Conservation (phyloP, 2,888 invertebrate genomes). For the Drosophila stalkeri region DNA sequence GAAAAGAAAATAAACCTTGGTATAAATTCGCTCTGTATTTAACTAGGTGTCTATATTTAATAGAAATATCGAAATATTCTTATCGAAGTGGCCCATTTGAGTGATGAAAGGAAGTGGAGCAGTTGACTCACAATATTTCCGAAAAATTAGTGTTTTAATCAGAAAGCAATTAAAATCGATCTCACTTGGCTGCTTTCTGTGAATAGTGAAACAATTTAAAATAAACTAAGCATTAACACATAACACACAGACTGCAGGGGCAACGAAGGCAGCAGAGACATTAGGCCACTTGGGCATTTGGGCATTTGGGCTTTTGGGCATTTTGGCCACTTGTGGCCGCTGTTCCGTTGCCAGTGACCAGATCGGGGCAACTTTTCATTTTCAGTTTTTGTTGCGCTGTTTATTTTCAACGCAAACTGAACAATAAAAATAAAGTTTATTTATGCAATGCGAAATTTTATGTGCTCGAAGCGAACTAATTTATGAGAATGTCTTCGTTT, state of each 20-base stretch:
- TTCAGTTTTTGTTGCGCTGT: conserved; percentile 27
- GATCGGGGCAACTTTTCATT: conserved; percentile 49
- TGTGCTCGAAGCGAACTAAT: conserved; percentile 56
- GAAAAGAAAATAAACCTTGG: neutral
- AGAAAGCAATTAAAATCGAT: conserved; percentile 17
- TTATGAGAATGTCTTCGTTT: conserved; percentile 57
- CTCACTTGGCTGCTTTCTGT: conserved; percentile 15
- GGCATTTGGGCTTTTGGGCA: neutral
- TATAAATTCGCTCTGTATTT: neutral
- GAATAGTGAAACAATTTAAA: conserved; percentile 32
- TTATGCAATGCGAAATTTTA: conserved; percentile 65
- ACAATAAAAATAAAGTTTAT: conserved; percentile 70
- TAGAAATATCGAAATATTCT: neutral
- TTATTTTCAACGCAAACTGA: conserved; percentile 59
- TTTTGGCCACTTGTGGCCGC: conserved; percentile 62
- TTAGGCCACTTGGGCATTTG: conserved; percentile 11
- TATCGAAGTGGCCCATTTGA: neutral
- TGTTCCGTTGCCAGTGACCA: conserved; percentile 35
- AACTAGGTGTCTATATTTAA: too few relatives aligned
- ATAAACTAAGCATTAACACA: conserved; percentile 17
- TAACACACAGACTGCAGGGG: neutral
- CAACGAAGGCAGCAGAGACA: neutral
- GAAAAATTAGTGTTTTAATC: neutral
- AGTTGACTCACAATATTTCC: conserved; percentile 20
- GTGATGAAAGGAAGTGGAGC: conserved; percentile 8